phyloP scores from a whole-genome alignment of 2,797 vertebrate species.

The Tamandua tetradactyla region DNA sequence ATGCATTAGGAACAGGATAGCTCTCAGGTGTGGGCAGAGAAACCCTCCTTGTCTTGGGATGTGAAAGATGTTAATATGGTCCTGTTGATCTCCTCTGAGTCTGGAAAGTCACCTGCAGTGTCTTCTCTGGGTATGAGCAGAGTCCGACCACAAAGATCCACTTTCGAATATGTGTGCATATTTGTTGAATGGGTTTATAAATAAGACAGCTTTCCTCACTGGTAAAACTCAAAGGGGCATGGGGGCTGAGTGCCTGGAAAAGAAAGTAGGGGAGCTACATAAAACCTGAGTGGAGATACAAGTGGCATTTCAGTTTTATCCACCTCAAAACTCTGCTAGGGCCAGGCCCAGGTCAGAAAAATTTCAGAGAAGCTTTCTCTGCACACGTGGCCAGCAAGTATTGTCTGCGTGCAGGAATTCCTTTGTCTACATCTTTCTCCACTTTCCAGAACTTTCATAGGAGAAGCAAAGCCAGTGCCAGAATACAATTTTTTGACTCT shows the following conservation, averaged over 20 bases:
- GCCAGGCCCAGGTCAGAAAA: neutral
- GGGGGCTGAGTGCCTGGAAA: neutral
- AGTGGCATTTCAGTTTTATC: neutral
- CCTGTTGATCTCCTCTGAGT: neutral
- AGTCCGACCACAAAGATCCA: neutral
- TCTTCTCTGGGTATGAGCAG: neutral
- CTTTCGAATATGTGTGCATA: neutral
- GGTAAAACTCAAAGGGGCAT: neutral
- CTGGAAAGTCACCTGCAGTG: neutral
- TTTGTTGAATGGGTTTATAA: neutral
- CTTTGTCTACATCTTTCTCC: slow-evolving; percentile 7
- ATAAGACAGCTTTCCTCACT: neutral
- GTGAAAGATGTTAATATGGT: neutral
- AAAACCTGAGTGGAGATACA: neutral
- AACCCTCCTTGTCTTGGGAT: neutral
- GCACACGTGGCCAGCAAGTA: neutral
- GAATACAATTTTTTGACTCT: neutral
- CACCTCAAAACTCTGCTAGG: slow-evolving; percentile 2
- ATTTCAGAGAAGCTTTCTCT: neutral
- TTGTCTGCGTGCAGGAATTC: neutral
- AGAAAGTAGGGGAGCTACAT: neutral
- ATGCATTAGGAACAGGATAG: neutral
- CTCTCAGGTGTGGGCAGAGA: neutral
- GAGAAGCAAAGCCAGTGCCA: neutral
- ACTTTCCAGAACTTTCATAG: slow-evolving; percentile 5